phyloP scores from a whole-genome alignment of 2,888 invertebrate species.

The Choristoneura rosaceana region DNA sequence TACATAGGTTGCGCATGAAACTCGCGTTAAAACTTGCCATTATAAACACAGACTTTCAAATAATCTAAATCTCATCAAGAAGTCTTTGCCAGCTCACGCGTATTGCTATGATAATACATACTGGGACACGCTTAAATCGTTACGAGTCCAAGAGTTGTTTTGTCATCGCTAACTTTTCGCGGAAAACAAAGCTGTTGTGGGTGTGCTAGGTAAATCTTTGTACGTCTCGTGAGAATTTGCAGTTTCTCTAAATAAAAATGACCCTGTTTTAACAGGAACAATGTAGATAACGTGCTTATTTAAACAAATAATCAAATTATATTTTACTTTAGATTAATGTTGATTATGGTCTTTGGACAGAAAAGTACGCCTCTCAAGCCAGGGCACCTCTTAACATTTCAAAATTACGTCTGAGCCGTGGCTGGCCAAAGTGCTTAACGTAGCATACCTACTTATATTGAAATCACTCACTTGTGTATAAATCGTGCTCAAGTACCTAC shows the following conservation, averaged over 20 bases:
- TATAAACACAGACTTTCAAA: slow-evolving; percentile 8
- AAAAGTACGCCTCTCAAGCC: not conserved
- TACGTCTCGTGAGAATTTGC: too few relatives aligned
- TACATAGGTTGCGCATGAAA: not conserved
- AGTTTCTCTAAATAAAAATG: too few relatives aligned
- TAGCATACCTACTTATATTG: not conserved
- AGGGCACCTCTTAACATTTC: not conserved
- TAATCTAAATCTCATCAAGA: not conserved
- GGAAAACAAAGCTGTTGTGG: not conserved
- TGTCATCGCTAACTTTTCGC: slow-evolving; percentile 15
- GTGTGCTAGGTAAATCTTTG: too few relatives aligned
- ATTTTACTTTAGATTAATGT: too few relatives aligned
- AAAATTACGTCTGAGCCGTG: not conserved
- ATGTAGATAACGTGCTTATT: too few relatives aligned
- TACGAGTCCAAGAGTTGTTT: slow-evolving; percentile 7
- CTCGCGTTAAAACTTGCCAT: slow-evolving; percentile 21
- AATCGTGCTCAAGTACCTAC: not conserved
- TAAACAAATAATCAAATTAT: too few relatives aligned
- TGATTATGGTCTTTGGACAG: too few relatives aligned
- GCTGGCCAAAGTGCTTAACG: not conserved
- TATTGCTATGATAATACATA: slow-evolving; percentile 18
- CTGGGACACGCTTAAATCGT: slow-evolving; percentile 5
- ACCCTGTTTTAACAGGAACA: too few relatives aligned
- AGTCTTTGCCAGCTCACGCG: not conserved
- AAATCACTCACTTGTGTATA: not conserved